phyloP scores from a whole-genome alignment of 2,888 invertebrate species.

The Eupithecia dodoneata region DNA sequence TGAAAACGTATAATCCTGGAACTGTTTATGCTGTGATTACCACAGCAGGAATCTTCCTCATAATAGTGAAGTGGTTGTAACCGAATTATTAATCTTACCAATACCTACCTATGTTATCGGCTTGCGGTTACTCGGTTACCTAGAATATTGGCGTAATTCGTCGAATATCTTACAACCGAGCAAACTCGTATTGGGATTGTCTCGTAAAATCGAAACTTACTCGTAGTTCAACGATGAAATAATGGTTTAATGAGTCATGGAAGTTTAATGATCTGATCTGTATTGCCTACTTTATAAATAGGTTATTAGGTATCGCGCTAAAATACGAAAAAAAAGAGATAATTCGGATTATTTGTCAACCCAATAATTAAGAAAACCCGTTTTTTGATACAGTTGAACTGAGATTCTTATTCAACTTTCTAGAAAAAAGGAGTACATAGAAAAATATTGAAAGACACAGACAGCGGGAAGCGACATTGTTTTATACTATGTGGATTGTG shows the following conservation, averaged over 20 bases:
- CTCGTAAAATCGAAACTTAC: slow-evolving; percentile 29
- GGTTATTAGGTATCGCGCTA: too few species aligned
- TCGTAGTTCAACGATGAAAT: not conserved
- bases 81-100: slow-evolving; percentile 14
- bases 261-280: not conserved
- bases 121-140: slow-evolving; percentile 34
- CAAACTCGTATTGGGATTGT: slow-evolving; percentile 14
- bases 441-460: too few species aligned
- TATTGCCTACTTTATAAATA: not conserved
- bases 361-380: too few species aligned
- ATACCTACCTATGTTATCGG: slow-evolving; percentile 13
- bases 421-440: too few species aligned
- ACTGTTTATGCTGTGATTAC: not conserved
- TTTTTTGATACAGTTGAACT: too few species aligned
- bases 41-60: not conserved
- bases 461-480: too few species aligned
- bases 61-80: slow-evolving; percentile 24
- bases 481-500: too few species aligned
- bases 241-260: not conserved
- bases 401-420: too few species aligned
- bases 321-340: too few species aligned
- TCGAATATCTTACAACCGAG: slow-evolving; percentile 8
- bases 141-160: slow-evolving; percentile 28
- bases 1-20: not conserved
- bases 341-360: too few species aligned